These are phyloP conservation scores for Papilio elwesi DNA, from an alignment of 2,888 invertebrate genomes.

Conservation along the genomic window DNA sequence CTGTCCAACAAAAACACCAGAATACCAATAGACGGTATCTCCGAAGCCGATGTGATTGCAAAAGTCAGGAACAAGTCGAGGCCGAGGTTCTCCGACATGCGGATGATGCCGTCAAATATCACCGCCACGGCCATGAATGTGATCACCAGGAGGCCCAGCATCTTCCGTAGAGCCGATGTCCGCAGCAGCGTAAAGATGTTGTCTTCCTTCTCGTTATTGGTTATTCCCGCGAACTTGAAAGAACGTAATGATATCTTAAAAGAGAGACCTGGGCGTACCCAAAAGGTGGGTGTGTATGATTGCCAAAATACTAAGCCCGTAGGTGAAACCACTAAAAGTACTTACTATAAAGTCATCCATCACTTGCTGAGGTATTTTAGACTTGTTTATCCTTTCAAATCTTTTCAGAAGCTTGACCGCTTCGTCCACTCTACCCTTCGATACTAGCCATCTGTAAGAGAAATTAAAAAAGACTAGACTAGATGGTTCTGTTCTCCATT, in stretches of 20 bases:
- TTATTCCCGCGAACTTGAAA: slow-evolving; percentile 34
- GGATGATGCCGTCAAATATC: slow-evolving; percentile 62
- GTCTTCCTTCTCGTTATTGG: slow-evolving; percentile 47
- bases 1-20: slow-evolving; percentile 54
- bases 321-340: slow-evolving; percentile 18
- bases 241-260: neutral
- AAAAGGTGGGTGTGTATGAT: too few species aligned
- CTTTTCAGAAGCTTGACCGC: slow-evolving; percentile 60
- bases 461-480: neutral
- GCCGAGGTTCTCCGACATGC: slow-evolving; percentile 66
- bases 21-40: slow-evolving; percentile 58
- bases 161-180: slow-evolving; percentile 53
- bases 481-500: too few species aligned
- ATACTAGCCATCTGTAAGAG: slow-evolving; percentile 58
- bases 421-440: slow-evolving; percentile 57
- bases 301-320: too few species aligned
- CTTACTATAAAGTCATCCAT: slow-evolving; percentile 66
- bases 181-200: slow-evolving; percentile 53
- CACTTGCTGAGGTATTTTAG: slow-evolving; percentile 60
- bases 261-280: too few species aligned
- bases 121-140: slow-evolving; percentile 57
- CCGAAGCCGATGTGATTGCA: slow-evolving; percentile 61
- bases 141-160: slow-evolving; percentile 53
- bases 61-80: slow-evolving; percentile 65
- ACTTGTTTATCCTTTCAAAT: slow-evolving; percentile 64